These are phyloP conservation scores for Pyrocephalus nanus DNA, from an alignment of 2,797 vertebrate species.

Conservation along the genomic window DNA sequence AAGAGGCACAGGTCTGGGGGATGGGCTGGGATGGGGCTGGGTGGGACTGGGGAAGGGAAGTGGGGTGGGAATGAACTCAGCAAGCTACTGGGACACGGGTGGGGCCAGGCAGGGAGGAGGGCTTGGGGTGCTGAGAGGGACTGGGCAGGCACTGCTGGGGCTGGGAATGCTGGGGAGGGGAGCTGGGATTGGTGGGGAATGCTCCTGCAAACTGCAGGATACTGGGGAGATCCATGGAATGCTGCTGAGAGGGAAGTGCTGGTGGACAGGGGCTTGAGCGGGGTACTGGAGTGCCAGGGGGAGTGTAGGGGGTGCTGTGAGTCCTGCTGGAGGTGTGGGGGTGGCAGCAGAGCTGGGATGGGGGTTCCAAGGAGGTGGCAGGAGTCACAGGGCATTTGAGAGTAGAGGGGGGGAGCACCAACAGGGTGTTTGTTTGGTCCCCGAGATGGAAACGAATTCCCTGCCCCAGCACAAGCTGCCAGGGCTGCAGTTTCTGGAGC, in stretches of 20 bases:
- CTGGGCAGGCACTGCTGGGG: background rate
- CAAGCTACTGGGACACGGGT: background rate
- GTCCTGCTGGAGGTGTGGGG: background rate
- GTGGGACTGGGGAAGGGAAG: background rate
- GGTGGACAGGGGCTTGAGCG: background rate
- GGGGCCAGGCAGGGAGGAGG: background rate
- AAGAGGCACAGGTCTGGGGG: background rate
- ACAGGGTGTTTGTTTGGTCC: background rate
- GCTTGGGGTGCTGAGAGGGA: background rate
- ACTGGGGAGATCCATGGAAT: background rate
- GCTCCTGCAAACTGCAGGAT: rapidly evolving
- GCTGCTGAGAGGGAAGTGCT: background rate
- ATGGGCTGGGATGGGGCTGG: background rate
- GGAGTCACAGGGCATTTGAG: rapidly evolving
- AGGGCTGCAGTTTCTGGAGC: background rate
- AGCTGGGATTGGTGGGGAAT: background rate
- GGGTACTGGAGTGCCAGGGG: background rate
- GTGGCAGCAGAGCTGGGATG: background rate
- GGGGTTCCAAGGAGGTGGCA: rapidly evolving
- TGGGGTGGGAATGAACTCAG: background rate
- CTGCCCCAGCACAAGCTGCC: rapidly evolving
- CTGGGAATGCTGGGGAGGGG: background rate
- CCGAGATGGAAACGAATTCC: background rate
- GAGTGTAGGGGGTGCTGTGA: background rate
- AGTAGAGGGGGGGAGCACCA: background rate